These are phyloP conservation scores for Epicauta chinensis DNA, from an alignment of 1,140 invertebrate species.

Conservation along the genomic window DNA sequence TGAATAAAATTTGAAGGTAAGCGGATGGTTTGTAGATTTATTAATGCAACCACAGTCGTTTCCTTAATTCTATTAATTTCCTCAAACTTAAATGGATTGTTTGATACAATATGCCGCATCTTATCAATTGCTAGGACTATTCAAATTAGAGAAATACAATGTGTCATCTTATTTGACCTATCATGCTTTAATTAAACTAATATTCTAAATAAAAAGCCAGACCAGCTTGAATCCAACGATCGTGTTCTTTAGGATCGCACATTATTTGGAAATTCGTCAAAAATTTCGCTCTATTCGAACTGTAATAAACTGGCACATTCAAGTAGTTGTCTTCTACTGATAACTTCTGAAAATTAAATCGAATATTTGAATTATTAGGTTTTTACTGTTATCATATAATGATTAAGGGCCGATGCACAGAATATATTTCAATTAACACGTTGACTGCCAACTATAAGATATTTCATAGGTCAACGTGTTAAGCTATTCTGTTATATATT, in stretches of 20 bases:
- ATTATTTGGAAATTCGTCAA: constrained; percentile 31
- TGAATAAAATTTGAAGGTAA: too few relatives aligned
- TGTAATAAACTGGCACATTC: constrained; percentile 33
- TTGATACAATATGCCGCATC: too few relatives aligned
- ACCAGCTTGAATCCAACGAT: constrained; percentile 32
- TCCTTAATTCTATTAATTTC: too few relatives aligned
- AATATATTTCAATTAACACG: too few relatives aligned
- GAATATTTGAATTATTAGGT: too few relatives aligned
- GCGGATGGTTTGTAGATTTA: constrained; percentile 10
- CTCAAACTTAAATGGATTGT: too few relatives aligned
- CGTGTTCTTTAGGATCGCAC: constrained; percentile 31
- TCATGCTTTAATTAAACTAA: constrained; percentile 1
- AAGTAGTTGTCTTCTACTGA: constrained; percentile 23
- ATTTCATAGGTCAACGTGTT: too few relatives aligned
- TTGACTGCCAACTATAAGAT: too few relatives aligned
- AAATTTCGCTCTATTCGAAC: constrained; percentile 31
- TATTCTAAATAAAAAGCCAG: constrained; percentile 29
- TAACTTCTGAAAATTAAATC: neutral
- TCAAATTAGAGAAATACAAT: neutral
- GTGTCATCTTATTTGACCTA: neutral
- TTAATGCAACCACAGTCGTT: too few relatives aligned
- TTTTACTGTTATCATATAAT: too few relatives aligned
- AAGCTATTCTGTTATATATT: too few relatives aligned
- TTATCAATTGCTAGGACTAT: neutral
- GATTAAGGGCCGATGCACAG: too few relatives aligned